Evolutionary conservation across 2,797 vertebrate genomes (phyloP).

Genomic region (Mormyrops attenuatus): DNA sequence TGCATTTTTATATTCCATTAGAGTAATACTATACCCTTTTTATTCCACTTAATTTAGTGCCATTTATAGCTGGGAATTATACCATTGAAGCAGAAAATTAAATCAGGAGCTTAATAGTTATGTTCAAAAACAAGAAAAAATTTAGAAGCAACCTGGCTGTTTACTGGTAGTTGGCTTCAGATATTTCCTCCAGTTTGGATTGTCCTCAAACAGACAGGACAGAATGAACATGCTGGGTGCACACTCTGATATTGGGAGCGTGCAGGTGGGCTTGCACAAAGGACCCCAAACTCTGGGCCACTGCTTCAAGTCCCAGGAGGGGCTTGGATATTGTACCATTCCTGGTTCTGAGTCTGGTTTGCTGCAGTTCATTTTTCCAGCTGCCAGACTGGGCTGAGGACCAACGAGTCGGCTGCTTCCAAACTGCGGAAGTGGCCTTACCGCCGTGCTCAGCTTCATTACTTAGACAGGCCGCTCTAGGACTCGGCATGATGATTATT

Average conservation of each 20-base stretch:
- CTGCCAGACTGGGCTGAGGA: not conserved
- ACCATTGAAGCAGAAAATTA: not conserved
- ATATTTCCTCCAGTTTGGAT: not conserved
- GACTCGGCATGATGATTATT: not conserved
- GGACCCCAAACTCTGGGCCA: not conserved
- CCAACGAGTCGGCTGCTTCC: not conserved
- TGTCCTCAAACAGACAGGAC: not conserved
- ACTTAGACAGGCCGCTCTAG: not conserved
- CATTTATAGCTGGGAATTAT: slow-evolving; percentile 12
- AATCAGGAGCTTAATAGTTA: slow-evolving; percentile 3
- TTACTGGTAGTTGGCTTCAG: not conserved
- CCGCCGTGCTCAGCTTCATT: not conserved
- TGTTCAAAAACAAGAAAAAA: slow-evolving; percentile 2
- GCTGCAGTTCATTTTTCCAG: not conserved
- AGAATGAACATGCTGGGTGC: not conserved
- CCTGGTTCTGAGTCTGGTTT: not conserved
- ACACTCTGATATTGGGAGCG: not conserved
- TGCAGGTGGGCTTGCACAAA: not conserved
- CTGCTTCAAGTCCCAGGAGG: not conserved
- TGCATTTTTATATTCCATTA: slow-evolving; percentile 5
- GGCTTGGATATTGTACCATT: not conserved
- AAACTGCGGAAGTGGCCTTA: not conserved
- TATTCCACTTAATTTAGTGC: slow-evolving; percentile 9
- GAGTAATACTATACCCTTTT: slow-evolving; percentile 8
- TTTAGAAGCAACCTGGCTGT: not conserved